These are phyloP conservation scores for Brachirus orientalis DNA, from an alignment of 2,113 vertebrate species.

Conservation along the genomic window DNA sequence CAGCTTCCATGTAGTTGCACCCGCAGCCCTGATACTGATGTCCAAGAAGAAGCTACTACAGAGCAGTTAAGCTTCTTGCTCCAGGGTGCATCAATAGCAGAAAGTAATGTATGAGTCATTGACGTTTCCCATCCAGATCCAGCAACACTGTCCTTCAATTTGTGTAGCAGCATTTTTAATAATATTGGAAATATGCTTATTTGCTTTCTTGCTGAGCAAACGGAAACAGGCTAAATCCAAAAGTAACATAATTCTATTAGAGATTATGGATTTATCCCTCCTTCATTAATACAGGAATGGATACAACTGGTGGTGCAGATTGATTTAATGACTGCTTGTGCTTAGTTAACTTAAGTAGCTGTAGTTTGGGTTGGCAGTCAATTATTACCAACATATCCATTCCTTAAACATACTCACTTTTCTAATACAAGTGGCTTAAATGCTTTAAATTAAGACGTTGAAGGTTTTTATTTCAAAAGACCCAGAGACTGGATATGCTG, in stretches of 20 bases:
- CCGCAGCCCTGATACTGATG: conserved; percentile 17
- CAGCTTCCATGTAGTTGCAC: conserved; percentile 7
- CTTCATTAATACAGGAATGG: too few species aligned
- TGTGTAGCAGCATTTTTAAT: neutral
- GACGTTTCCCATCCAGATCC: neutral
- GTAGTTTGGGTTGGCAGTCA: too few species aligned
- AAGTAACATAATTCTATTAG: too few species aligned
- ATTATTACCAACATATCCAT: too few species aligned
- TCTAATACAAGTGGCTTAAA: conserved; percentile 27
- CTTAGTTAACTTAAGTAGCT: too few species aligned
- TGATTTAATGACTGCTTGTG: too few species aligned
- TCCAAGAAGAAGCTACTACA: neutral
- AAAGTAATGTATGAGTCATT: conserved; percentile 12
- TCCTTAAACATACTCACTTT: neutral
- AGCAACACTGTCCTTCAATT: neutral
- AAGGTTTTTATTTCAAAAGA: conserved; percentile 20
- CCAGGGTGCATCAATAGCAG: conserved; percentile 9
- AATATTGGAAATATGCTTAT: neutral
- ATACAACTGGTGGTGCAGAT: too few species aligned
- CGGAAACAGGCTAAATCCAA: too few species aligned
- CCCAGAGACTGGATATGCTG: conserved; percentile 4
- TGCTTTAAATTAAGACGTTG: conserved; percentile 32
- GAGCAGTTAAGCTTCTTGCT: conserved; percentile 21
- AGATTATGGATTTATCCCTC: too few species aligned
- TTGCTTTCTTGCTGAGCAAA: too few species aligned